Percentiles rank a stretch among this genome's conserved stretches.
phyloP scores from a whole-genome alignment of 2,888 invertebrate species.

The Ischnus inquisitorius region DNA sequence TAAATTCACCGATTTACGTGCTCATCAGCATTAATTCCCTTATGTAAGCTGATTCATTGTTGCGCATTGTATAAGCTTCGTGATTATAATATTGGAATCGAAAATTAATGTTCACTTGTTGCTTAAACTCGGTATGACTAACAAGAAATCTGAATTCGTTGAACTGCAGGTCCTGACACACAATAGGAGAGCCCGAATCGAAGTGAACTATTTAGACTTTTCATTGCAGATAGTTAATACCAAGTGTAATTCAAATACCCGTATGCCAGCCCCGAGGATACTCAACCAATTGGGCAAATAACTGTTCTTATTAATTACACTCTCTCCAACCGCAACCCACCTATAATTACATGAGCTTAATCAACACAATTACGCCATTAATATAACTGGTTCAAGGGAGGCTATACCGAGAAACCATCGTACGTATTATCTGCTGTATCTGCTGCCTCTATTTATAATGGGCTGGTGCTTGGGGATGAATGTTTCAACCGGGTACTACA shows the following conservation, averaged over 20 bases:
- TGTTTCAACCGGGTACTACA: neutral
- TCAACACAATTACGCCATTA: neutral
- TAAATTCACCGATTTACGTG: slow-evolving; percentile 21
- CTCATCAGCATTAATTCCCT: neutral
- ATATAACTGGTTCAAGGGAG: neutral
- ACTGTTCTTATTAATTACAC: neutral
- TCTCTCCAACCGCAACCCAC: neutral
- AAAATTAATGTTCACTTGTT: neutral
- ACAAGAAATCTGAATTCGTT: too few relatives aligned
- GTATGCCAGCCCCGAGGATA: neutral
- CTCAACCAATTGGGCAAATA: neutral
- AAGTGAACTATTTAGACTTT: neutral
- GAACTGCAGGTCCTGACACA: neutral
- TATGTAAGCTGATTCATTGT: neutral
- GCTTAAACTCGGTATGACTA: too few relatives aligned
- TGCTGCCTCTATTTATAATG: neutral
- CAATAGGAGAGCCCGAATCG: neutral
- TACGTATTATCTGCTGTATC: neutral
- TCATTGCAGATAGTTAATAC: neutral
- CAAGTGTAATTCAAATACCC: neutral
- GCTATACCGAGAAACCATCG: neutral
- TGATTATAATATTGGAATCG: neutral
- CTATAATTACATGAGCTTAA: neutral
- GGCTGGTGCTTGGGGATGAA: neutral
- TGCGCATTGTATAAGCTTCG: slow-evolving; percentile 7